Conservation (phyloP, 1,140 invertebrate species). For the Camponotus floridanus region DNA sequence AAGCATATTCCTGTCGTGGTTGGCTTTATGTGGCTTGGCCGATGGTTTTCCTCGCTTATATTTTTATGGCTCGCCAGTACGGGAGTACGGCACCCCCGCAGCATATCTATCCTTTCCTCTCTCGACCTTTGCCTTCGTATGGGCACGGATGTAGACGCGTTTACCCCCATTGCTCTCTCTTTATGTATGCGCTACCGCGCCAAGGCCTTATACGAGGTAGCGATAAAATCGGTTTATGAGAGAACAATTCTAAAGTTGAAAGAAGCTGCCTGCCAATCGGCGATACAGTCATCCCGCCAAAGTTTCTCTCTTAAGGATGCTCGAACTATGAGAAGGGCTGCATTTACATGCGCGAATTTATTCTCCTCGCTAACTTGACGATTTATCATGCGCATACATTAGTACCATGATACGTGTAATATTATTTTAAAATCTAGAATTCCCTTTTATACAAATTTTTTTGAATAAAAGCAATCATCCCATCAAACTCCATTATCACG, state of each 20-base stretch:
- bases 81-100: constrained; percentile 32
- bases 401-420: not conserved
- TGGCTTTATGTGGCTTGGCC: constrained; percentile 73
- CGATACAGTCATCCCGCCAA: not conserved
- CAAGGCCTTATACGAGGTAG: constrained; percentile 53
- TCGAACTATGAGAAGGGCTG: constrained; percentile 11
- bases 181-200: constrained; percentile 7
- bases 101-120: constrained; percentile 65
- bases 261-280: constrained; percentile 40
- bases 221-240: constrained; percentile 75
- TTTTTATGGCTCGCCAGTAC: constrained; percentile 74
- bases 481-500: not conserved
- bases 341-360: constrained; percentile 27
- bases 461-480: not conserved
- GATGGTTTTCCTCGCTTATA: constrained; percentile 71
- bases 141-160: constrained; percentile 31
- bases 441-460: not conserved
- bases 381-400: not conserved
- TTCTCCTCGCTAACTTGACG: not conserved
- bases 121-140: constrained; percentile 55
- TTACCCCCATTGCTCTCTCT: constrained; percentile 32
- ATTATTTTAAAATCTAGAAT: no score
- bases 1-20: constrained; percentile 81
- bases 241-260: constrained; percentile 66
- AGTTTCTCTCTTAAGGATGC: constrained; percentile 41